A percentile compares a stretch with the other conserved stretches of the same genome.
Conservation (phyloP, 2,113 vertebrate species). For the Dermatemys mawii region DNA sequence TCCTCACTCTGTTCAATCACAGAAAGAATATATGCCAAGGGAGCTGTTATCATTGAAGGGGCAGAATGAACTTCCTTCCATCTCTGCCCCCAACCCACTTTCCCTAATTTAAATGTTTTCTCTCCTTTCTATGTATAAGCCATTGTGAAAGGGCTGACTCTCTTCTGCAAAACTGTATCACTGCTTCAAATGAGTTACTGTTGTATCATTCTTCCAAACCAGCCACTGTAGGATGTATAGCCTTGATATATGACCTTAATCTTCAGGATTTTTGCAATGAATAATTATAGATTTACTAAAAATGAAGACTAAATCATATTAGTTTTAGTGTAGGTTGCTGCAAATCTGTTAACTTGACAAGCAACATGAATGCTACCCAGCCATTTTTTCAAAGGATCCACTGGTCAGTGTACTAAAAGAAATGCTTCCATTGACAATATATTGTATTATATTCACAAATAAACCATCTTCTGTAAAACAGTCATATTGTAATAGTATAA, state of each 20-base stretch:
- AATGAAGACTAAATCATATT: constrained; percentile 9
- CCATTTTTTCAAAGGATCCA: neutral
- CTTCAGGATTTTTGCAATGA: neutral
- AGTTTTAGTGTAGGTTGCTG: constrained; percentile 9
- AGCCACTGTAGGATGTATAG: neutral
- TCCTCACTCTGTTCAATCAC: neutral
- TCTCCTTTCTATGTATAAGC: neutral
- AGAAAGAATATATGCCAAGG: neutral
- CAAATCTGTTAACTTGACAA: constrained; percentile 31
- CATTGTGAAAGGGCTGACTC: neutral
- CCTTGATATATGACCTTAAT: neutral
- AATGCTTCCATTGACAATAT: constrained; percentile 10
- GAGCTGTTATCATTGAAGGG: neutral
- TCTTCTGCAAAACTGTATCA: neutral
- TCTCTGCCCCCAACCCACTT: neutral
- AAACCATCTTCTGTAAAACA: constrained; percentile 8
- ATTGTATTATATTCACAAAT: constrained; percentile 40
- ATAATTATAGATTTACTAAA: constrained; percentile 34
- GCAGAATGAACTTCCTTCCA: neutral
- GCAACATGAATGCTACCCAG: constrained; percentile 7
- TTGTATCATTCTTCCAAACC: neutral
- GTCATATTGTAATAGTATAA: neutral
- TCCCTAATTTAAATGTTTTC: neutral
- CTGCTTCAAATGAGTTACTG: neutral
- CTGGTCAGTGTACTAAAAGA: neutral